Evolutionary conservation across 2,888 invertebrate genomes (phyloP), one percentile per base, ranked within the genome.

Genomic region (Amphimallon solstitiale): DNA sequence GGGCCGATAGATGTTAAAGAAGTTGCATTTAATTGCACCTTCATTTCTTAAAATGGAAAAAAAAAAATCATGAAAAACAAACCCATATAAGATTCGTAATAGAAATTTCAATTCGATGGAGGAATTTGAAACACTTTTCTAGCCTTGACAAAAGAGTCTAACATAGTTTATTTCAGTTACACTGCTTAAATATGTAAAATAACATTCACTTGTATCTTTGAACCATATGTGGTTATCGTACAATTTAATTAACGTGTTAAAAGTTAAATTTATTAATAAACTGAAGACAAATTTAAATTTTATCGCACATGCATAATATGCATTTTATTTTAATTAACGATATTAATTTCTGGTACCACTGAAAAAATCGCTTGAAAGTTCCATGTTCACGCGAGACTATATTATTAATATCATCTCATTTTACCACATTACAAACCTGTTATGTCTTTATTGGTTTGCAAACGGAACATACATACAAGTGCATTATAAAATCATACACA

Each of bases 71-170:
- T 9, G 29, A 23, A 5, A 4, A 4, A 23, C 5, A 5, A 29
- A n/a, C n/a, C 29, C 29, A 29, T 29, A 29, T 19, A 56, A 21
- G 23, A 23, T 40, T 19, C 29, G 56, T 15, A 29, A 43, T 56
- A 43, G 56, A 56, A 43, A 56, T 56, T 56, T 56, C 40, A 56
- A 38, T 56, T 43, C 29, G 43, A 43, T 56, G 43, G 56, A 56
- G 56, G 43, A 56, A 15, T 56, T 14, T 12, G 43, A 56, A 10
- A 6, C 56, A 29, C 15, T 29, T 29, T 40, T 43, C 56, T 56
- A 21, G 29, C 56, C 56, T 56, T 56, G 56, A 40, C 29, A 23
- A 29, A 21, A 40, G 43, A 21, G n/a, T n/a, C n/a, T n/a, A 21
- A 19, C 29, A 43, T 21, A 19, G 40, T 29, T 56, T 14, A 12